A percentile compares a stretch with the other conserved stretches of the same genome.
Conservation (phyloP, 2,888 invertebrate species). For the Nymphalis polychloros region DNA sequence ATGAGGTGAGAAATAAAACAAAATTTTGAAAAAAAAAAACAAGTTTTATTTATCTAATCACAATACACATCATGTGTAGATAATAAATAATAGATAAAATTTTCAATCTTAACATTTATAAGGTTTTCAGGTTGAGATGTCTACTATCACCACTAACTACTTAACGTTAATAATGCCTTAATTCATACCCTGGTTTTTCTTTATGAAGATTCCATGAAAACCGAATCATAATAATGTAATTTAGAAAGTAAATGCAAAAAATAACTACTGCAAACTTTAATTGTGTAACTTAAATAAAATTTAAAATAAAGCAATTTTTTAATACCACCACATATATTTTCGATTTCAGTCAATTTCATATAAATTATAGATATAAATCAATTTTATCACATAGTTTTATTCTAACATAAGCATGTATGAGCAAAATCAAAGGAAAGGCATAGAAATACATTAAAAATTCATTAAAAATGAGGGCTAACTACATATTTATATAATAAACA, state of each 20-base stretch:
- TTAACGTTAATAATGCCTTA: constrained; percentile 21
- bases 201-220: not conserved
- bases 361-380: constrained; percentile 5
- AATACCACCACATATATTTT: constrained; percentile 7
- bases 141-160: constrained; percentile 11
- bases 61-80: constrained; percentile 19
- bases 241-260: constrained; percentile 1
- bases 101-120: constrained; percentile 32
- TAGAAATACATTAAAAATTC: too few relatives aligned
- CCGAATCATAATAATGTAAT: not conserved
- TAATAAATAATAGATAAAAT: constrained; percentile 28
- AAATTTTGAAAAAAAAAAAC: constrained; percentile 20
- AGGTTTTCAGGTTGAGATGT: constrained; percentile 24
- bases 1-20: constrained; percentile 9
- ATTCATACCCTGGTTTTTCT: constrained; percentile 28
- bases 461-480: too few relatives aligned
- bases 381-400: constrained; percentile 14
- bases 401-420: constrained; percentile 1
- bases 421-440: not conserved
- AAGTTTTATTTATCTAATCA: constrained; percentile 23
- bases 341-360: constrained; percentile 21
- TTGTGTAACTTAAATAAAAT: too few relatives aligned
- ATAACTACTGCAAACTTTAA: too few relatives aligned
- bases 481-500: too few relatives aligned
- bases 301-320: constrained; percentile 7